Percentiles rank a stretch among this genome's conserved stretches.
These are phyloP conservation scores for Engraulis encrasicolus DNA, from an alignment of 2,113 vertebrate genomes.

Conservation along the genomic window DNA sequence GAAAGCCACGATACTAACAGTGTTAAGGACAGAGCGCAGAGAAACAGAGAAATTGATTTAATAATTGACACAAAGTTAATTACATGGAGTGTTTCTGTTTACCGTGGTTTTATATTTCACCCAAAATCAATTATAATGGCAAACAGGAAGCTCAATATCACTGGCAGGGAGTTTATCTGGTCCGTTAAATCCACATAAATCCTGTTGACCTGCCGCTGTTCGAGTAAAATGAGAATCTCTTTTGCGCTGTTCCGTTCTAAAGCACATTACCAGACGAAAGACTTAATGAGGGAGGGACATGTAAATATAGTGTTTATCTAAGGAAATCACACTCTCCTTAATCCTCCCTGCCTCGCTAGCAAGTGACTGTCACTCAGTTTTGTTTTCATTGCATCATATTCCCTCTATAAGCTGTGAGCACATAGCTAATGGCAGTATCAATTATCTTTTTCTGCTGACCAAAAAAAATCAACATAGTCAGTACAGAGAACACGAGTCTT, in stretches of 20 bases:
- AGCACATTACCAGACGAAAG: slow-evolving; percentile 60
- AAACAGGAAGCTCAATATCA: slow-evolving; percentile 55
- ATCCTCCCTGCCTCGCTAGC: slow-evolving; percentile 50
- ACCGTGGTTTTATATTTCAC: neutral
- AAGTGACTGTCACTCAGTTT: slow-evolving; percentile 58
- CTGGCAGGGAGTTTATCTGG: neutral
- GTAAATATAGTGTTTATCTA: slow-evolving; percentile 61
- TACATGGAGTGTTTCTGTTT: slow-evolving; percentile 20
- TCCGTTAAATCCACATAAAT: slow-evolving; percentile 59
- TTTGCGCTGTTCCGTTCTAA: slow-evolving; percentile 36
- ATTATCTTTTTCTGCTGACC: slow-evolving; percentile 66
- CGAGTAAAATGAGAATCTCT: slow-evolving; percentile 38
- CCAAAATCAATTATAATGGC: neutral
- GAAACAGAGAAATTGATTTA: slow-evolving; percentile 26
- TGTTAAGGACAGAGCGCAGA: neutral
- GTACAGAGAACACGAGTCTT: slow-evolving; percentile 47
- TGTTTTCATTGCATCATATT: slow-evolving; percentile 60
- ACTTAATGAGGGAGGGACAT: slow-evolving; percentile 32
- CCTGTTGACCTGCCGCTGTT: slow-evolving; percentile 28
- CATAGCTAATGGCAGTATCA: slow-evolving; percentile 69
- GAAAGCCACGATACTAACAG: neutral
- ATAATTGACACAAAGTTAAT: slow-evolving; percentile 35
- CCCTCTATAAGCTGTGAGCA: slow-evolving; percentile 60
- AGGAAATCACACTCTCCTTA: slow-evolving; percentile 61
- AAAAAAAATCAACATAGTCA: slow-evolving; percentile 61